Percentiles rank a stretch among this genome's conserved stretches.
Evolutionary conservation across 2,888 invertebrate genomes (phyloP).

Genomic region (Seira ritae): DNA sequence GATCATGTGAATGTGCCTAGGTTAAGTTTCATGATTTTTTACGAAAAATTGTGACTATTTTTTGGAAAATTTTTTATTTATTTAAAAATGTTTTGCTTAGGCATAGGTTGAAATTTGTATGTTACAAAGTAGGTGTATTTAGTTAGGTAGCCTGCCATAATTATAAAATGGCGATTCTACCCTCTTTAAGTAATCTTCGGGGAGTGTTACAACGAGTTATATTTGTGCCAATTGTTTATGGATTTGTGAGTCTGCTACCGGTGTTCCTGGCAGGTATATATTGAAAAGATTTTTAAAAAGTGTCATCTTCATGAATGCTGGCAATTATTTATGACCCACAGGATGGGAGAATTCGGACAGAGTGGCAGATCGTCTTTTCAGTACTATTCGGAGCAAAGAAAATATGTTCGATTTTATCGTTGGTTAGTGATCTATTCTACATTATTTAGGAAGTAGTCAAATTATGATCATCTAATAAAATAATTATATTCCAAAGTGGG

Average conservation of each 20-base stretch:
- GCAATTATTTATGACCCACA: background rate
- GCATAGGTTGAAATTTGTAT: slow-evolving; percentile 28
- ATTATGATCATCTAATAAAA: too few relatives aligned
- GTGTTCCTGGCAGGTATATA: slow-evolving; percentile 28
- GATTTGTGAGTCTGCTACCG: slow-evolving; percentile 38
- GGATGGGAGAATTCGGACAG: slow-evolving; percentile 51
- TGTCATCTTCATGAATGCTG: too few relatives aligned
- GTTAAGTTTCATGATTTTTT: too few relatives aligned
- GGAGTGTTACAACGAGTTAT: slow-evolving; percentile 40
- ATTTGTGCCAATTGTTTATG: slow-evolving; percentile 51
- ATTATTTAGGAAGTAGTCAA: background rate
- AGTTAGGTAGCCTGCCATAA: background rate
- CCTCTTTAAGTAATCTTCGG: slow-evolving; percentile 39
- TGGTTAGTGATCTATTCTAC: slow-evolving; percentile 4
- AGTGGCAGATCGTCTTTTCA: slow-evolving; percentile 26
- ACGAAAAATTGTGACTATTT: background rate
- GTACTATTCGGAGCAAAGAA: slow-evolving; percentile 38
- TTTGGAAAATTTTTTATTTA: background rate
- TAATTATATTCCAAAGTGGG: background rate
- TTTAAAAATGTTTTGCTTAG: slow-evolving; percentile 40
- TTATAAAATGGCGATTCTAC: slow-evolving; percentile 41
- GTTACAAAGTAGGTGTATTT: too few relatives aligned
- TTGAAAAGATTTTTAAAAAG: too few relatives aligned
- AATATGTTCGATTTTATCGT: slow-evolving; percentile 52
- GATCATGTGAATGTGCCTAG: too few relatives aligned